phyloP scores from a whole-genome alignment of 1,140 invertebrate species.

The Whitmania pigra region DNA sequence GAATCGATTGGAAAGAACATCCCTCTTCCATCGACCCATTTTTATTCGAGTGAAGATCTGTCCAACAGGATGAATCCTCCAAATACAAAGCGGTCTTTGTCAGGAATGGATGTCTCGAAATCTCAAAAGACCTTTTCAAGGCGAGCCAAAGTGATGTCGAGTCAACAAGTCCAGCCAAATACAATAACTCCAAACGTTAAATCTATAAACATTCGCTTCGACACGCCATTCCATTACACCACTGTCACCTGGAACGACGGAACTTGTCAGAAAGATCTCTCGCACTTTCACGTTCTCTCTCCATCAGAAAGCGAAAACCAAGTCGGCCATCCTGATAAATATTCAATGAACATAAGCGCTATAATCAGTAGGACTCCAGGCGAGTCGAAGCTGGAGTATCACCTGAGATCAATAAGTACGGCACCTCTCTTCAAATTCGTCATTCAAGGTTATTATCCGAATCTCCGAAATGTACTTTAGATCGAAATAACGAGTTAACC shows the following conservation, averaged over 20 bases:
- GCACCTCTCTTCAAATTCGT: not conserved
- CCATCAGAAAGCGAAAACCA: not conserved
- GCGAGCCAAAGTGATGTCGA: too few relatives aligned
- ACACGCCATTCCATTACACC: slow-evolving; percentile 33
- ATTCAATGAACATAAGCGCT: not conserved
- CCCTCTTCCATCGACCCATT: too few relatives aligned
- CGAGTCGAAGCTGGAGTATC: not conserved
- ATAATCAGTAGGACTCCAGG: not conserved
- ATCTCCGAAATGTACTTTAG: too few relatives aligned
- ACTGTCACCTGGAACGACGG: slow-evolving; percentile 29
- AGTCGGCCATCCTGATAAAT: not conserved
- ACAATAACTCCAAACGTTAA: not conserved
- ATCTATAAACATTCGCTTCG: slow-evolving; percentile 31
- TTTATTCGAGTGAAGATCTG: too few relatives aligned
- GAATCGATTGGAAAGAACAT: too few relatives aligned
- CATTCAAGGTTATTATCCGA: not conserved
- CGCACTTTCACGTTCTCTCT: slow-evolving; percentile 29
- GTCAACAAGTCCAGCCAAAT: too few relatives aligned
- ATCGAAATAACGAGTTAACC: too few relatives aligned
- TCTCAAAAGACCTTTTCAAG: not conserved
- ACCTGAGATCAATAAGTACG: not conserved
- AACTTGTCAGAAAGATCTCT: slow-evolving; percentile 33
- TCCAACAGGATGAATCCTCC: too few relatives aligned
- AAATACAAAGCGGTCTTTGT: too few relatives aligned
- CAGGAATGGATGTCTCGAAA: not conserved